A percentile compares a stretch with the other conserved stretches of the same genome.
Conservation (phyloP, 2,113 vertebrate genomes). For the Zapornia atra region DNA sequence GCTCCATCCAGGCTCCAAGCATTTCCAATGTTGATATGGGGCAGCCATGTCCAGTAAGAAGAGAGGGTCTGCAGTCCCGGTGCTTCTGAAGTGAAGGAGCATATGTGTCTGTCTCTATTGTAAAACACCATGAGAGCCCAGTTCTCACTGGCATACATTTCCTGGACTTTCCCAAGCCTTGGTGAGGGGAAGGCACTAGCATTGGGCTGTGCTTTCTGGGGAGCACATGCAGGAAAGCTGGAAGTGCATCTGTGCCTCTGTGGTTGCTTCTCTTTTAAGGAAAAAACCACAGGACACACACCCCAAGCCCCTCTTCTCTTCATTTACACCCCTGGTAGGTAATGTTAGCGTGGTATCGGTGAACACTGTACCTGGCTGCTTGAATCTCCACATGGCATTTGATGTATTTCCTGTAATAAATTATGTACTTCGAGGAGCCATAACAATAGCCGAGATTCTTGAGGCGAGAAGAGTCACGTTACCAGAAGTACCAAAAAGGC, state of each 20-base stretch:
- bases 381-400: not conserved
- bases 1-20: not conserved
- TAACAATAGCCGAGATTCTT: conserved; percentile 49
- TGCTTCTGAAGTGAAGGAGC: not conserved
- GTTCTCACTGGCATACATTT: not conserved
- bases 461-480: conserved; percentile 2
- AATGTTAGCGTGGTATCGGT: not conserved
- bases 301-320: not conserved
- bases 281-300: not conserved
- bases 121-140: not conserved
- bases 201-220: not conserved
- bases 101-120: not conserved
- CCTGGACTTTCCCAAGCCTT: not conserved
- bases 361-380: not conserved
- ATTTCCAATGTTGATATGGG: not conserved
- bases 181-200: not conserved
- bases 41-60: not conserved
- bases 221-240: not conserved
- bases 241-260: not conserved
- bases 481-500: conserved; percentile 28
- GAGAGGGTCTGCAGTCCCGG: not conserved
- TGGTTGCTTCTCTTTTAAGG: not conserved
- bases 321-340: not conserved
- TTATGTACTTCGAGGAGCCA: conserved; percentile 33
- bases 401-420: conserved; percentile 19